phyloP scores from a whole-genome alignment of 2,113 vertebrate species.

The Lathamus discolor region DNA sequence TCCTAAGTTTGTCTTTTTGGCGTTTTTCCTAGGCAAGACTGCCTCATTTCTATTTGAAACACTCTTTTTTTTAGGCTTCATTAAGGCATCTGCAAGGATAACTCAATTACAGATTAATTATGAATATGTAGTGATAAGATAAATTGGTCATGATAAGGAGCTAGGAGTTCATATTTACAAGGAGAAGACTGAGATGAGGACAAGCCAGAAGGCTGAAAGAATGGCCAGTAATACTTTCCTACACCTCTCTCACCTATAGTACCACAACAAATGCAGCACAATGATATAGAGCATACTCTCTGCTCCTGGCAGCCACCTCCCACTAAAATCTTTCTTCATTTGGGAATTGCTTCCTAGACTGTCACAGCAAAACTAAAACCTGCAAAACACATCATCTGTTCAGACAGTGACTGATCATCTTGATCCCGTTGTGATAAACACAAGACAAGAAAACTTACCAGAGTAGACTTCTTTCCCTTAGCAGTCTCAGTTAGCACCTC shows the following conservation, averaged over 20 bases:
- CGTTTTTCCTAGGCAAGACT: background rate
- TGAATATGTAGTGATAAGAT: background rate
- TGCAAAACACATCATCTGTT: background rate
- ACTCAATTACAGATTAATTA: background rate
- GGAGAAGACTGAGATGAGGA: background rate
- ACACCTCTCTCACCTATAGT: too few relatives aligned
- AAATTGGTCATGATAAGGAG: background rate
- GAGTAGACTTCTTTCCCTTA: fast-evolving
- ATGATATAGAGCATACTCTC: background rate
- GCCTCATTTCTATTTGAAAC: background rate
- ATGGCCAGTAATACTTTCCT: background rate
- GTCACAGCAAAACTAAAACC: background rate
- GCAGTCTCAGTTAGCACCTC: background rate
- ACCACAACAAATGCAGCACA: background rate
- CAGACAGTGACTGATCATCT: background rate
- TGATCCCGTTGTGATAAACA: background rate
- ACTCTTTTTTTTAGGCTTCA: background rate
- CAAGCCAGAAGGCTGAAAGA: background rate
- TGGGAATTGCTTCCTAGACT: background rate
- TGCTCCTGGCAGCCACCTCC: background rate
- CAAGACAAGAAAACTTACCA: background rate
- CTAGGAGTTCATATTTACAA: background rate
- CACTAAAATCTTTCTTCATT: background rate
- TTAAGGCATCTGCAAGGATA: background rate
- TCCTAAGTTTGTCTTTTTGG: background rate